Conservation (phyloP, 30 jellyfish, hydroid and myxozoan species). For the Cassiopea xamachana region DNA sequence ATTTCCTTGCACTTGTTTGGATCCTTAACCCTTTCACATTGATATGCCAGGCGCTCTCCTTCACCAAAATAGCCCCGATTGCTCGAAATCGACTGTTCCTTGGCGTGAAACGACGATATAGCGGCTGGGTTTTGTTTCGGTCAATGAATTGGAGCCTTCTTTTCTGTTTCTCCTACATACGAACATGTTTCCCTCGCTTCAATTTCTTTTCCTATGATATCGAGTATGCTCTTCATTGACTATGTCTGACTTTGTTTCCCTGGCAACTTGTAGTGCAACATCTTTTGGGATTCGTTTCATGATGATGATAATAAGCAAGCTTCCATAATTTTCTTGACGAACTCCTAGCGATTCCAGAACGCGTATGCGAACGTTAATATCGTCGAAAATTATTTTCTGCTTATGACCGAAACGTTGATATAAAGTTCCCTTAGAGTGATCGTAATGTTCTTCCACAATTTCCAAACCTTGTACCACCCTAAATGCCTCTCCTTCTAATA, state of each 20-base stretch:
- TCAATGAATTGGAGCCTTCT: neutral
- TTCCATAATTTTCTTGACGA: neutral
- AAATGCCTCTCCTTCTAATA: slow-evolving; percentile 56
- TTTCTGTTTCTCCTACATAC: neutral
- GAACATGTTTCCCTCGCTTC: neutral
- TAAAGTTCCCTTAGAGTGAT: slow-evolving; percentile 27
- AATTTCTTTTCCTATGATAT: neutral
- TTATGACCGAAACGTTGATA: slow-evolving; percentile 27
- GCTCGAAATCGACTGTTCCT: neutral
- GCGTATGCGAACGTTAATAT: neutral
- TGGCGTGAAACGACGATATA: neutral
- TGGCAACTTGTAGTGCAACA: neutral
- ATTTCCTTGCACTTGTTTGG: neutral
- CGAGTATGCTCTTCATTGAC: neutral
- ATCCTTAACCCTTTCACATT: neutral
- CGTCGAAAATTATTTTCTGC: slow-evolving; percentile 29
- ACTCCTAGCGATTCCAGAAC: neutral
- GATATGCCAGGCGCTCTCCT: neutral
- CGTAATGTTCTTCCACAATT: slow-evolving; percentile 42
- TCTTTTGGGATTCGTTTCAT: neutral
- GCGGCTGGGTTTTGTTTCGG: neutral
- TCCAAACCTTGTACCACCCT: slow-evolving; percentile 43
- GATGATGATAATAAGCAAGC: neutral
- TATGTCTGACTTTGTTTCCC: neutral
- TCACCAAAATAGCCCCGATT: neutral